Evolutionary conservation across 2,797 vertebrate species (phyloP).

Genomic region (Pipistrellus pipistrellus): DNA sequence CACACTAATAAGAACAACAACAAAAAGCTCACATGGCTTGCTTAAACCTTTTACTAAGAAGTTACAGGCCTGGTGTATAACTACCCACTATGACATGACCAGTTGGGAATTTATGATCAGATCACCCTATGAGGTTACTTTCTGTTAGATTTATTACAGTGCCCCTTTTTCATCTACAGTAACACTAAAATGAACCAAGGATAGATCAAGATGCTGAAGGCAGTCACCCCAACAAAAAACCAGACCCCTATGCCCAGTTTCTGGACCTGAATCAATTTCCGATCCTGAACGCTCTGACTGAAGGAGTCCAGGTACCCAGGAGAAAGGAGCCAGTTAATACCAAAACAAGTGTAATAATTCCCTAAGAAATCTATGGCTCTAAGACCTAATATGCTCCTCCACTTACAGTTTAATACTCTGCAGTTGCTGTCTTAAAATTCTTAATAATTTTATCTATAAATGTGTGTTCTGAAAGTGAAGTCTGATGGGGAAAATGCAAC

Average conservation of each 20-base stretch:
- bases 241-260: not conserved
- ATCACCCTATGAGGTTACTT: not conserved
- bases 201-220: not conserved
- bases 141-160: not conserved
- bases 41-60: too few relatives aligned
- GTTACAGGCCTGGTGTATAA: not conserved
- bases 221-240: not conserved
- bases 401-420: not conserved
- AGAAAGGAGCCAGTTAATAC: not conserved
- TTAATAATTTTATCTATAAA: not conserved
- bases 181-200: slow-evolving; percentile 35
- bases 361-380: not conserved
- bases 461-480: not conserved
- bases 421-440: not conserved
- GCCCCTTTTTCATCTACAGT: not conserved
- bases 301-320: not conserved
- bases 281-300: not conserved
- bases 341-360: not conserved
- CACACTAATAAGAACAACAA: too few relatives aligned
- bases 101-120: not conserved
- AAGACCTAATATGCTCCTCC: not conserved
- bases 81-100: not conserved
- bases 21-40: too few relatives aligned
- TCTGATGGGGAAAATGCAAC: not conserved
- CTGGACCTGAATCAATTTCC: not conserved